A percentile compares a stretch with the other conserved stretches of the same genome.
phyloP scores from a whole-genome alignment of 1,140 invertebrate genomes.

The Brachionus rotundiformis region DNA sequence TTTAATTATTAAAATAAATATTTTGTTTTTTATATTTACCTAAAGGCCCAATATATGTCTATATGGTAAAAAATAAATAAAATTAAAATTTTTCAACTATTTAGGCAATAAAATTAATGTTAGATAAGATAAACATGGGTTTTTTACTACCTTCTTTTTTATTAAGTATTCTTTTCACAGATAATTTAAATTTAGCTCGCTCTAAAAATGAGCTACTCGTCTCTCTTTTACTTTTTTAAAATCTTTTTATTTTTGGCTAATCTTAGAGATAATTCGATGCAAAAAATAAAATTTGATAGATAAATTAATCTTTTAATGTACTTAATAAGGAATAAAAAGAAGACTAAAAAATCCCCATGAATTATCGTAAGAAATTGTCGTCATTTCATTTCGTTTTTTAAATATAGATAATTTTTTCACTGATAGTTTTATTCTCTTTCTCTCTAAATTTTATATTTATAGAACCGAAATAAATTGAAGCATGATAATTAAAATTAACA shows the following conservation, averaged over 20 bases:
- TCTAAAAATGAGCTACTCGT: neutral
- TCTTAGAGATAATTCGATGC: neutral
- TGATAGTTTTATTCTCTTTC: too few relatives aligned
- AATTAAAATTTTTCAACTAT: neutral
- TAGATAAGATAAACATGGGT: too few relatives aligned
- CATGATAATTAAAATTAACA: neutral
- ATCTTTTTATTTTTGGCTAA: neutral
- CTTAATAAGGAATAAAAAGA: too few relatives aligned
- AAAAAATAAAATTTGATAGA: neutral
- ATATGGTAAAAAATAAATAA: too few relatives aligned
- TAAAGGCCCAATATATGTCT: too few relatives aligned
- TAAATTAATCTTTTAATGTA: neutral
- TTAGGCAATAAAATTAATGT: neutral
- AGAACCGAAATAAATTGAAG: neutral
- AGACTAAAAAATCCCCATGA: too few relatives aligned
- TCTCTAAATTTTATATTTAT: too few relatives aligned
- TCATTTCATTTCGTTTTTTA: too few relatives aligned
- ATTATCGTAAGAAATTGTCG: too few relatives aligned
- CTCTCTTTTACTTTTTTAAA: neutral
- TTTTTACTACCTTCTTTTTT: neutral
- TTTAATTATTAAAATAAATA: too few relatives aligned
- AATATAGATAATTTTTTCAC: too few relatives aligned
- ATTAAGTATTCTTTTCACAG: neutral
- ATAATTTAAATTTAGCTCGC: neutral
- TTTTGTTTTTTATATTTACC: too few relatives aligned